Evolutionary conservation across 2,888 invertebrate species (phyloP), one percentile per base, ranked within the genome.

Genomic region (Venusia cambrica): DNA sequence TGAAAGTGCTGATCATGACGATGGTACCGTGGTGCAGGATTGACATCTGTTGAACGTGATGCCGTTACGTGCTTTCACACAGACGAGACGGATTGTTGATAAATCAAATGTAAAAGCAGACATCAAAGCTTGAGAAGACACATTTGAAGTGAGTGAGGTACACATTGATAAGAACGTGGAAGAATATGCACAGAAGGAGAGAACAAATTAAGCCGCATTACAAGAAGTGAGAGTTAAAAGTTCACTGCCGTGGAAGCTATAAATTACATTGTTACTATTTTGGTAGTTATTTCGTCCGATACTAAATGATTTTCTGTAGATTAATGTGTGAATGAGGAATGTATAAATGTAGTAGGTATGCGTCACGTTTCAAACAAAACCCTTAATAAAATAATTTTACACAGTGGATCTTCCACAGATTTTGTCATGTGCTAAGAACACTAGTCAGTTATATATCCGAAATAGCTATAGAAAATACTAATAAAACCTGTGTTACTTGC

Each of bases 131-230:
- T 30, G 39, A 44, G 46, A 38, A 45, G 36, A 42, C 40, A 40
- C 39, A 31, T 30, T 37, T 26, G 16, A 40, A 41, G 31, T 34
- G 29, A 41, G 29, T 30, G 47, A 41, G 29, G 39, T 50, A 66
- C 62, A 46, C 31, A 45, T 64, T 46, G 41, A 61, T 50, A 47
- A 50, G 43, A 49, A 62, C 58, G 62, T 60, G 46, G 41, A 41
- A 43, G 37, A 49, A 40, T 34, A 48, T 51, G 54, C 54, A 52
- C 43, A 34, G 38, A 33, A 25, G 38, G 27, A 36, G 29, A 64
- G 70, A 75, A 70, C 69, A 64, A 73, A 62, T 67, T 63, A 83
- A 78, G 76, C 73, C 62, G 63, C 55, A 43, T 57, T 67, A 68
- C 53, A 73, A 54, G 48, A 48, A 75, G 71, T 73, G 64, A 65